A percentile compares a stretch with the other conserved stretches of the same genome.
Evolutionary conservation across 2,888 invertebrate species (phyloP).

Genomic region (Holacanthella duospinosa): DNA sequence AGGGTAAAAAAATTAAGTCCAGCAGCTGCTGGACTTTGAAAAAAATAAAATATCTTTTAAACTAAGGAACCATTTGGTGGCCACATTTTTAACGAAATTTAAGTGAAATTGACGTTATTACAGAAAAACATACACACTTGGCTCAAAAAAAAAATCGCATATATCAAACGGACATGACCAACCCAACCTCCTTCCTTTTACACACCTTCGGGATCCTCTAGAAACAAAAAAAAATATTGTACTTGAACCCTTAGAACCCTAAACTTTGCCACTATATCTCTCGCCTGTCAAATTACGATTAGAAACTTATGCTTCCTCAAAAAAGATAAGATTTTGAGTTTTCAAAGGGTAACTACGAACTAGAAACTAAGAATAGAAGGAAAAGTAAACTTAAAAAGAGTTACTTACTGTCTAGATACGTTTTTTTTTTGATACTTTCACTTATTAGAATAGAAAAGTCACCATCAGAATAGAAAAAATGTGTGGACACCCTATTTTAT

Average conservation of each 20-base stretch:
- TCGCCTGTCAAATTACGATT: background rate
- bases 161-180: background rate
- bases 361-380: too few relatives aligned
- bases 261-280: background rate
- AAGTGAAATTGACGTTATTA: slow-evolving; percentile 7
- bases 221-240: background rate
- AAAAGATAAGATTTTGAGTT: background rate
- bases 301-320: background rate
- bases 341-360: too few relatives aligned
- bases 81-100: slow-evolving; percentile 34
- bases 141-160: background rate
- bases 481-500: too few relatives aligned
- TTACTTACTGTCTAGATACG: too few relatives aligned
- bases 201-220: background rate
- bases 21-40: slow-evolving; percentile 1
- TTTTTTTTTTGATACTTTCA: too few relatives aligned
- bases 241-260: background rate
- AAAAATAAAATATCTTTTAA: slow-evolving; percentile 1
- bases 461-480: too few relatives aligned
- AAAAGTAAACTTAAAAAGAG: too few relatives aligned
- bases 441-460: too few relatives aligned
- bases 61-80: slow-evolving; percentile 34
- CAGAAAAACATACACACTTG: background rate
- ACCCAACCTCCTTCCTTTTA: background rate
- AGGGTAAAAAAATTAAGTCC: background rate